phyloP scores from a whole-genome alignment of 2,888 invertebrate genomes.

The Ophion obscuratus region DNA sequence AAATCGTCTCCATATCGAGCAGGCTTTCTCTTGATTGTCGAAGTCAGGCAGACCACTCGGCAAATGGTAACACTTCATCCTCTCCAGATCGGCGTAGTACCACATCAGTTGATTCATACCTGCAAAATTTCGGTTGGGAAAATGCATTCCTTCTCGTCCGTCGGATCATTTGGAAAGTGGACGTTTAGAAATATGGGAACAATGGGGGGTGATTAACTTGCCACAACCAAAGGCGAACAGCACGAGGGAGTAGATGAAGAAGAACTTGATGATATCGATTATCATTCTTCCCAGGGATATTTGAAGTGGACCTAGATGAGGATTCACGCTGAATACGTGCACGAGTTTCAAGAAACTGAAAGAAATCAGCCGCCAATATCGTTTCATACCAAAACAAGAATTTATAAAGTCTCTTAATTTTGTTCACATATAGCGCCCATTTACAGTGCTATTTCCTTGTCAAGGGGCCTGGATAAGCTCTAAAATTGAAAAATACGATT shows the following conservation, averaged over 20 bases:
- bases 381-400: neutral
- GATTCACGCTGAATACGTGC: slow-evolving; percentile 98
- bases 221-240: slow-evolving; percentile 98
- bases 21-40: slow-evolving; percentile 92
- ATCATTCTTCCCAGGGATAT: slow-evolving; percentile 98
- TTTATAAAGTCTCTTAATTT: neutral
- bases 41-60: slow-evolving; percentile 92
- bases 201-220: slow-evolving; percentile 81
- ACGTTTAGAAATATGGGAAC: neutral
- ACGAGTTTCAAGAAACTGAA: slow-evolving; percentile 96
- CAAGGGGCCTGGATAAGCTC: neutral
- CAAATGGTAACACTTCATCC: slow-evolving; percentile 92
- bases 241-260: slow-evolving; percentile 96
- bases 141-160: neutral
- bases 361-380: neutral
- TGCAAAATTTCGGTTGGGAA: slow-evolving; percentile 75
- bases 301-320: slow-evolving; percentile 96
- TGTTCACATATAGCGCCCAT: neutral
- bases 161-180: neutral
- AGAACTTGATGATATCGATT: slow-evolving; percentile 97
- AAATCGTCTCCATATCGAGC: slow-evolving; percentile 94
- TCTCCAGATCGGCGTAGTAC: slow-evolving; percentile 97
- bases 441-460: neutral
- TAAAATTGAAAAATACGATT: neutral
- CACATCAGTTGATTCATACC: slow-evolving; percentile 95